These are phyloP conservation scores for Nysson spinosus DNA, from an alignment of 2,888 invertebrate species.

Conservation along the genomic window DNA sequence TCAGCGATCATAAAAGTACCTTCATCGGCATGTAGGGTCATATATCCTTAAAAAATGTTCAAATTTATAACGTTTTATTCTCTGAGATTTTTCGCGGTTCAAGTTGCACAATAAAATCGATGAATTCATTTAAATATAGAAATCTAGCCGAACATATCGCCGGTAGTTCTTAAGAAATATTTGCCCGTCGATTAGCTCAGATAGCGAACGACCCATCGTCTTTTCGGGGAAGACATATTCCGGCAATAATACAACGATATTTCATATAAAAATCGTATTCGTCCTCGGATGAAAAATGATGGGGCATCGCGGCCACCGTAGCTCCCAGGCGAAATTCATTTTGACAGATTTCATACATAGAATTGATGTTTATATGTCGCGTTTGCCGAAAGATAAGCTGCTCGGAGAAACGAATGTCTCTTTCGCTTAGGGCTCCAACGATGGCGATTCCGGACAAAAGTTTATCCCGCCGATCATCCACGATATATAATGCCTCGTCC, in stretches of 20 bases:
- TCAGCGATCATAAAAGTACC: conserved; percentile 59
- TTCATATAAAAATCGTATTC: conserved; percentile 75
- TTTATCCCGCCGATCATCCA: conserved; percentile 52
- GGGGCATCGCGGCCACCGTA: conserved; percentile 39
- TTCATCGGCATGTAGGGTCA: conserved; percentile 16
- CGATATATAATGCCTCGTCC: conserved; percentile 64
- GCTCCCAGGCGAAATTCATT: conserved; percentile 74
- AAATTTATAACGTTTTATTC: neutral
- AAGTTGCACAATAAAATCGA: too few species aligned
- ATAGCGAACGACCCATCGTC: too few species aligned
- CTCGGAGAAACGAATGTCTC: conserved; percentile 58
- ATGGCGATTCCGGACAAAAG: conserved; percentile 53
- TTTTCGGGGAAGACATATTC: too few species aligned
- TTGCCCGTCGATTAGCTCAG: too few species aligned
- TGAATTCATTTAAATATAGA: too few species aligned
- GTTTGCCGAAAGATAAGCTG: conserved; percentile 71
- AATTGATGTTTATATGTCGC: conserved; percentile 76
- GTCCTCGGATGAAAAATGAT: conserved; percentile 73
- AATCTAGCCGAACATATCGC: too few species aligned
- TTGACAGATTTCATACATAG: conserved; percentile 76
- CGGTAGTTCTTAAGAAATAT: too few species aligned
- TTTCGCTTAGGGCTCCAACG: conserved; percentile 18
- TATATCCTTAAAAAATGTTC: conserved; percentile 33
- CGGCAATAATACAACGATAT: conserved; percentile 74
- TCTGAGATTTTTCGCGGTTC: too few species aligned